phyloP scores from a whole-genome alignment of 37 sponge, comb jelly and placozoan genomes.

The Lycopodina hypogea region DNA sequence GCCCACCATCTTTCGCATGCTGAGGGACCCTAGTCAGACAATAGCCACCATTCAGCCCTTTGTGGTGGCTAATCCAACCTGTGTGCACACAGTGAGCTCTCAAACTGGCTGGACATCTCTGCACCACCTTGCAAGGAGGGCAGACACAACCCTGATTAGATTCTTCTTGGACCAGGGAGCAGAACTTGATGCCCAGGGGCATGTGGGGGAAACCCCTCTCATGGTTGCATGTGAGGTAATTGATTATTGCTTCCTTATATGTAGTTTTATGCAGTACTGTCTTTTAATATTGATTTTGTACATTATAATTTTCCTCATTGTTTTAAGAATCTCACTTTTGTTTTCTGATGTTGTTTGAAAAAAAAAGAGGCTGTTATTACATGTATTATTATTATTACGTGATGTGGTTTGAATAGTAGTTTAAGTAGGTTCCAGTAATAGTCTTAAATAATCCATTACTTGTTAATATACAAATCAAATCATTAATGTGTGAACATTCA shows the following conservation, averaged over 20 bases:
- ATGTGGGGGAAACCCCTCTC: conserved; percentile 41
- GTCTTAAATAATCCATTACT: too few relatives aligned
- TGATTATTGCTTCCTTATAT: neutral
- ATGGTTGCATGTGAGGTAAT: conserved; percentile 54
- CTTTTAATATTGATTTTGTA: too few relatives aligned
- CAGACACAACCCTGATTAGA: conserved; percentile 20
- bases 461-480: too few relatives aligned
- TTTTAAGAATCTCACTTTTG: too few relatives aligned
- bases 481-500: too few relatives aligned
- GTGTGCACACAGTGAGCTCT: conserved; percentile 4
- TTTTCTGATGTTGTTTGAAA: too few relatives aligned
- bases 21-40: neutral
- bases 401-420: too few relatives aligned
- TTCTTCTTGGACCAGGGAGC: conserved; percentile 31
- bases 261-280: too few relatives aligned
- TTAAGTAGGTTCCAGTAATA: too few relatives aligned
- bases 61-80: neutral
- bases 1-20: neutral
- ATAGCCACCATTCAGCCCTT: conserved; percentile 4
- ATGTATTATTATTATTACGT: too few relatives aligned
- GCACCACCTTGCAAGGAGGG: conserved; percentile 21
- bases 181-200: conserved; percentile 21
- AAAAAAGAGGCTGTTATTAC: too few relatives aligned
- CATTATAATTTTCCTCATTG: too few relatives aligned
- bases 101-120: conserved; percentile 18